Percentiles rank a stretch among this genome's conserved stretches.
Conservation (phyloP, 2,797 vertebrate species). For the Coluber constrictor region DNA sequence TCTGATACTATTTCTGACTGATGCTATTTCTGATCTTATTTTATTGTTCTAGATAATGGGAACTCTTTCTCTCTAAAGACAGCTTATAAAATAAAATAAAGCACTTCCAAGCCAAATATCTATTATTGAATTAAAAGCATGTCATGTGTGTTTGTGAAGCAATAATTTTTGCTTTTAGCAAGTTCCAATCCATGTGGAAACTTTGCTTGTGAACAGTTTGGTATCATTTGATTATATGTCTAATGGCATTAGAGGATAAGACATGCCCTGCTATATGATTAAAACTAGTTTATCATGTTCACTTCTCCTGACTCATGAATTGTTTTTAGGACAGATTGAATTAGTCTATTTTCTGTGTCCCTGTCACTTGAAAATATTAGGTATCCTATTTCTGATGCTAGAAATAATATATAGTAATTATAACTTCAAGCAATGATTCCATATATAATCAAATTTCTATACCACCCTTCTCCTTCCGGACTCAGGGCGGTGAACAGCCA, state of each 20-base stretch:
- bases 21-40: not conserved
- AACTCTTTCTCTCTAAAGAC: not conserved
- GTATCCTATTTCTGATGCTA: not conserved
- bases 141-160: not conserved
- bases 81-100: not conserved
- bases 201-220: not conserved
- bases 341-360: not conserved
- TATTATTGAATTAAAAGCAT: slow-evolving; percentile 11
- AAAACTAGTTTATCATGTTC: not conserved
- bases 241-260: not conserved
- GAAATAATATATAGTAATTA: not conserved
- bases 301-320: not conserved
- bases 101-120: not conserved
- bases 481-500: too few species aligned
- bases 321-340: not conserved
- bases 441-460: too few species aligned
- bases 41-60: not conserved
- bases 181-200: not conserved
- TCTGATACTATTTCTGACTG: not conserved
- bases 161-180: slow-evolving; percentile 1
- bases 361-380: not conserved
- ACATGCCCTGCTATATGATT: not conserved
- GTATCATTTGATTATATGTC: not conserved
- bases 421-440: not conserved
- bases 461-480: too few species aligned